phyloP scores from a whole-genome alignment of 2,888 invertebrate species.

The Drosophila merina region DNA sequence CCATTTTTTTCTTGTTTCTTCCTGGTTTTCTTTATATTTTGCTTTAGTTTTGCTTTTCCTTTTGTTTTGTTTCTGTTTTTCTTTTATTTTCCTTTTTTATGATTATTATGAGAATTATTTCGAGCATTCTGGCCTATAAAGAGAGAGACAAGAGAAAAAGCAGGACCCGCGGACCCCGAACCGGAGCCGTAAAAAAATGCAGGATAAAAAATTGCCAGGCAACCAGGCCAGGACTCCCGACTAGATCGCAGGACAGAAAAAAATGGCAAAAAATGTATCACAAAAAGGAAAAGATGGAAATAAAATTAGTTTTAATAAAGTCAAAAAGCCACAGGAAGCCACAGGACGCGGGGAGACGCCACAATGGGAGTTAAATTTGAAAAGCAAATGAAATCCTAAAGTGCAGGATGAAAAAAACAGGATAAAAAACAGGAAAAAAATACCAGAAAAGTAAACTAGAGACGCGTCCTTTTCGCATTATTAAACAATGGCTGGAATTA shows the following conservation, averaged over 20 bases:
- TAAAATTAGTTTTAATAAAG: slow-evolving; percentile 74
- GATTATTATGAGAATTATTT: slow-evolving; percentile 63
- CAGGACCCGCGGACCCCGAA: slow-evolving; percentile 6
- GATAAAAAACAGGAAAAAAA: slow-evolving; percentile 12
- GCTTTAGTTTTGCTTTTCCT: not conserved
- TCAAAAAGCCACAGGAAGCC: slow-evolving; percentile 64
- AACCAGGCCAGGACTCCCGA: slow-evolving; percentile 40
- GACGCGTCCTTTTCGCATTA: slow-evolving; percentile 8
- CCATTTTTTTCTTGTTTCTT: no score
- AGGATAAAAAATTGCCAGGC: slow-evolving; percentile 54
- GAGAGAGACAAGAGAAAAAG: not conserved
- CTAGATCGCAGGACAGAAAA: slow-evolving; percentile 8
- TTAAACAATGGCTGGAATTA: slow-evolving; percentile 33
- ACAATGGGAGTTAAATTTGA: slow-evolving; percentile 55
- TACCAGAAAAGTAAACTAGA: slow-evolving; percentile 14
- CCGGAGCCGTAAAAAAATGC: slow-evolving; percentile 49
- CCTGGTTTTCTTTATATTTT: no score
- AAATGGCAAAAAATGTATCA: slow-evolving; percentile 35
- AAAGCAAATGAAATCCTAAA: slow-evolving; percentile 54
- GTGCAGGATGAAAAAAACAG: slow-evolving; percentile 4
- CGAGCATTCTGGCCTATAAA: slow-evolving; percentile 73
- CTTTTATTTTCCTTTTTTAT: slow-evolving; percentile 26
- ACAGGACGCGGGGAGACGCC: not conserved
- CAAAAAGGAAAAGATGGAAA: slow-evolving; percentile 57
- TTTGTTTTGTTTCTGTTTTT: slow-evolving; percentile 18